These are phyloP conservation scores for Patella caerulea DNA, from an alignment of 2,888 invertebrate genomes.

Conservation along the genomic window DNA sequence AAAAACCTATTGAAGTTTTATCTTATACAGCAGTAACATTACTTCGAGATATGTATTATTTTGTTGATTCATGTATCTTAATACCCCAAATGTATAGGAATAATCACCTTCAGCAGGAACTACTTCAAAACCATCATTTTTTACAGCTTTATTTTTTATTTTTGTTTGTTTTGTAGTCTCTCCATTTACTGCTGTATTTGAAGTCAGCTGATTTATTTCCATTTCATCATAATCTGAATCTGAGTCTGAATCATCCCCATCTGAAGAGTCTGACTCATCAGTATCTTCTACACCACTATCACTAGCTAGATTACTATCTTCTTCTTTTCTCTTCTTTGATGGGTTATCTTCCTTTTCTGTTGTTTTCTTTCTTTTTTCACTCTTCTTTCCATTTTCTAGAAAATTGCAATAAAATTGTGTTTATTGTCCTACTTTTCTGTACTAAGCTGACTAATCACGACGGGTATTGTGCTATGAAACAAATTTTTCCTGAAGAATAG, in stretches of 20 bases:
- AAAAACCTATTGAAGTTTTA: too few relatives aligned
- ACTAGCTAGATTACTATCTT: slow-evolving; percentile 21
- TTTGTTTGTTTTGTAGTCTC: background rate
- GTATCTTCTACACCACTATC: slow-evolving; percentile 35
- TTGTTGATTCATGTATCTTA: too few relatives aligned
- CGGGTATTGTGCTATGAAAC: too few relatives aligned
- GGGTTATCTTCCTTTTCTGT: slow-evolving; percentile 32
- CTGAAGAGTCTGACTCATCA: slow-evolving; percentile 53
- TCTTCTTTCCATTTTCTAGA: slow-evolving; percentile 12
- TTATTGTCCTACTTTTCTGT: too few relatives aligned
- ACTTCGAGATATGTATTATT: too few relatives aligned
- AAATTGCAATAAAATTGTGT: background rate
- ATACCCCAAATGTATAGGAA: too few relatives aligned
- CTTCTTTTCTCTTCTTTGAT: slow-evolving; percentile 27
- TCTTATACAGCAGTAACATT: too few relatives aligned
- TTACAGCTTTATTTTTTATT: slow-evolving; percentile 15
- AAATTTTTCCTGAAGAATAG: too few relatives aligned
- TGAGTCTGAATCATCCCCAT: slow-evolving; percentile 36
- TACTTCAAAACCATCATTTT: slow-evolving; percentile 27
- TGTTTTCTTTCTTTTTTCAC: background rate
- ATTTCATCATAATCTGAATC: slow-evolving; percentile 29
- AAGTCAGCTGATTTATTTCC: slow-evolving; percentile 14
- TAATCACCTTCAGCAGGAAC: slow-evolving; percentile 17
- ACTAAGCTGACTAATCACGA: too few relatives aligned
- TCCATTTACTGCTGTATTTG: background rate